Percentiles rank a stretch among this genome's conserved stretches.
phyloP scores from a whole-genome alignment of 2,797 vertebrate genomes.

The Periparus ater region DNA sequence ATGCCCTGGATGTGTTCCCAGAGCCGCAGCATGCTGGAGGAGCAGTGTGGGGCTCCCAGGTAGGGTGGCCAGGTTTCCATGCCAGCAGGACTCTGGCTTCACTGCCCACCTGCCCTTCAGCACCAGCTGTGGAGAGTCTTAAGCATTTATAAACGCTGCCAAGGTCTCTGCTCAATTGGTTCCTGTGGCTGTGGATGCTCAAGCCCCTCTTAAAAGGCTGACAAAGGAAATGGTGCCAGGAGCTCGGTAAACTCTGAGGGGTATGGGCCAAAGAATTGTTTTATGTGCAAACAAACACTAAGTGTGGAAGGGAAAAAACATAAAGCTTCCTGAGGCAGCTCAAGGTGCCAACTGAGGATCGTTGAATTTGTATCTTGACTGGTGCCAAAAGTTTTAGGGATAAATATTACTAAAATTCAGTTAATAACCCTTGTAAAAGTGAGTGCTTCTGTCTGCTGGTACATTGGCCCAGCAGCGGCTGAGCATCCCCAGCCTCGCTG shows the following conservation, averaged over 20 bases:
- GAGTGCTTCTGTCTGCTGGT: neutral
- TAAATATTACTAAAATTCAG: neutral
- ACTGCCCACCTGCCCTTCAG: neutral
- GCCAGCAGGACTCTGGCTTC: neutral
- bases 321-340: neutral
- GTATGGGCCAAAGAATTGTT: neutral
- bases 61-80: neutral
- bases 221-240: neutral
- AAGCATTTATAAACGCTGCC: neutral
- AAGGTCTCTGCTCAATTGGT: neutral
- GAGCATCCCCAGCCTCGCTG: accelerated
- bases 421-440: neutral
- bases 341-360: neutral
- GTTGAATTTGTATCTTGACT: neutral
- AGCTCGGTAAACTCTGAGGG: neutral
- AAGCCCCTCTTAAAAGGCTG: neutral
- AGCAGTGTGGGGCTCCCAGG: accelerated
- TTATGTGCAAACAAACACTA: constrained; percentile 9
- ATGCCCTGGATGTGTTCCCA: accelerated
- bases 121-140: neutral
- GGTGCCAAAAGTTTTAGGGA: neutral
- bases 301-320: neutral
- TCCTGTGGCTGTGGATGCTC: neutral
- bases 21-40: accelerated
- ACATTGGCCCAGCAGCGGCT: accelerated